Evolutionary conservation across 1,140 invertebrate species (phyloP).

Genomic region (Myzus persicae): DNA sequence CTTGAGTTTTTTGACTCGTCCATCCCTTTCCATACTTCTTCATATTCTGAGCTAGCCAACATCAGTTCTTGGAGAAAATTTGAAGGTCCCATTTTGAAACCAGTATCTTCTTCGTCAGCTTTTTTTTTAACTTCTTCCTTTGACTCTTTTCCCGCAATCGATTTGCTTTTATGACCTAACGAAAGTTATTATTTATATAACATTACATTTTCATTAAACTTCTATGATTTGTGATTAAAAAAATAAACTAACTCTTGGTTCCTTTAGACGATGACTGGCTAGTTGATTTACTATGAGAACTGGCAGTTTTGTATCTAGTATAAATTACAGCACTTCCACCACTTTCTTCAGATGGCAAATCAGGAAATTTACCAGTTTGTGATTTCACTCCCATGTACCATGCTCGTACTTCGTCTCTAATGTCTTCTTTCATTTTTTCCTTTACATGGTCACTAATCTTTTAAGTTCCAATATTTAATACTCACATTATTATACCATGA

Average conservation of each 20-base stretch:
- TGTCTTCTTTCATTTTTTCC: constrained; percentile 78
- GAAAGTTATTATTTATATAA: background rate
- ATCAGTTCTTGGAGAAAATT: constrained; percentile 68
- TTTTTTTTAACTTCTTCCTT: constrained; percentile 68
- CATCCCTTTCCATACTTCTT: constrained; percentile 82
- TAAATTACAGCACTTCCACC: constrained; percentile 86
- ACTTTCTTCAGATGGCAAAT: constrained; percentile 87
- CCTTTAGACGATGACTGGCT: constrained; percentile 76
- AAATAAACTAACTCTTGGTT: constrained; percentile 69
- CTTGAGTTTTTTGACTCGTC: constrained; percentile 76
- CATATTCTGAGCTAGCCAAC: constrained; percentile 68
- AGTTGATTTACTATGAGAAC: constrained; percentile 78
- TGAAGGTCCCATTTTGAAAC: constrained; percentile 67
- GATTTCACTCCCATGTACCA: constrained; percentile 84
- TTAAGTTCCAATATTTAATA: constrained; percentile 24
- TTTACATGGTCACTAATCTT: constrained; percentile 71
- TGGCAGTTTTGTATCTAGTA: constrained; percentile 69
- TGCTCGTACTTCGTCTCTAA: constrained; percentile 82
- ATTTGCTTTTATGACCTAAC: constrained; percentile 52
- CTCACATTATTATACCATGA: background rate
- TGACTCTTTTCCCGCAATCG: constrained; percentile 65
- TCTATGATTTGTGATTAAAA: background rate
- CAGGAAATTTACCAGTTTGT: constrained; percentile 86
- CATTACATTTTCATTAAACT: background rate
- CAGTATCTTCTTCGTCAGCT: constrained; percentile 69